Base-by-base conservation (phyloP, 2,113 vertebrate species). In the Columba livia region DNA sequence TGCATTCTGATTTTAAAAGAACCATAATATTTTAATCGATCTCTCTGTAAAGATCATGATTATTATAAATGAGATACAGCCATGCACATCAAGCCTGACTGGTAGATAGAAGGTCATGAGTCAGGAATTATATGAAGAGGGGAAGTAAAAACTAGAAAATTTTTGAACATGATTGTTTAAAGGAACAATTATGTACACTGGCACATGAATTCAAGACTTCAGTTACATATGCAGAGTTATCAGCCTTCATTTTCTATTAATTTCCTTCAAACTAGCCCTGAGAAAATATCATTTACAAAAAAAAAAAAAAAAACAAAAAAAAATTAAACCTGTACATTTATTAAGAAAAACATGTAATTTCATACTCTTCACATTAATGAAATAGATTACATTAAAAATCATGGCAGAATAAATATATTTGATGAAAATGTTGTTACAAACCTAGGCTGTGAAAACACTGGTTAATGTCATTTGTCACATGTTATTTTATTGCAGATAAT, bases 381-480 rank as follows among this genome's bases (percentile, higher is more conserved):
- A 97, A 97, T 26, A 83, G 92, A 94, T 96, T 95, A 92, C 80
- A 93, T 60, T 95, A 92, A 94, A 79, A 93, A 92, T 73, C 65
- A 95, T 83, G 70, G 78, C 66, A 97, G 66, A 95, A 67, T 47
- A 96, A 97, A 95, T 82, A 81, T 44, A 94, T 85, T 96, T 96
- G 87, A 91, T 94, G 62, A 88, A 93, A 94, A 90, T 62, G 23
- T 87, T 96, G 90, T 96, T 89, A 92, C 60, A 96, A 89, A 96
- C 56, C 71, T 66, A 85, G 62, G 8, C 93, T 96, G 91, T 95
- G 77, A 92, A 90, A 97, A 94, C 93, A 92, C 67, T 96, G 66
- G 91, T 97, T 97, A 97, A 97, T 96, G 79, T 93, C 79, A 97
- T 95, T 97, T 98, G 85, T 50, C 79, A 97, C 97, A 97, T 95